Evolutionary conservation across 2,888 invertebrate genomes (phyloP).

Genomic region (Lutraria lutraria): DNA sequence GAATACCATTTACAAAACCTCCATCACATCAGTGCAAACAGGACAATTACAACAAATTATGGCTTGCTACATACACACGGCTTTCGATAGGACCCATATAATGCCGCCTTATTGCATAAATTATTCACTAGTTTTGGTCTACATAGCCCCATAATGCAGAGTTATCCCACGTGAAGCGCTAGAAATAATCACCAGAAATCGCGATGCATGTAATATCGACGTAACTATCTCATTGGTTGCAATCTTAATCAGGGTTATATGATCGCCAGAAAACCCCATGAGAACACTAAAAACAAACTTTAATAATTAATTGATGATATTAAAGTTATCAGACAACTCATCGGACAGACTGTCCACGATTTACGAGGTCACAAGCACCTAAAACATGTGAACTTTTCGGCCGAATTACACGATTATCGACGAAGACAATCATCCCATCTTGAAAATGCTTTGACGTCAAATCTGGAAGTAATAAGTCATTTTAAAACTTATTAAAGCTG

Average conservation of each 20-base stretch:
- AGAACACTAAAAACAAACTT: neutral
- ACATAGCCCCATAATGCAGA: constrained; percentile 1
- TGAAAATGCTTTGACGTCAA: no score
- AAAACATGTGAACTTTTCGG: neutral
- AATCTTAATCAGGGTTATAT: neutral
- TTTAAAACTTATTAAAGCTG: no score
- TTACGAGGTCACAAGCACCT: neutral
- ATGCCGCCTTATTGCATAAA: neutral
- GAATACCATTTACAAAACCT: neutral
- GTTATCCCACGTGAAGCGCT: neutral
- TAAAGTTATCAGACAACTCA: neutral
- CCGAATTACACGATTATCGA: neutral
- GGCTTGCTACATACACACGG: neutral
- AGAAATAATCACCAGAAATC: constrained; percentile 6
- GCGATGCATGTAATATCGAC: neutral
- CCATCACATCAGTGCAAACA: neutral
- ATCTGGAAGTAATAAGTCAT: no score
- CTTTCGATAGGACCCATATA: neutral
- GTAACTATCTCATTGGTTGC: neutral
- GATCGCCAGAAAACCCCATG: neutral
- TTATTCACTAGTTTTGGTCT: neutral
- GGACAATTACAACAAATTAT: neutral
- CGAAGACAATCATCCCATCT: neutral
- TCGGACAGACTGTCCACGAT: neutral
- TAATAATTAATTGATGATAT: neutral